These are phyloP conservation scores for Heliconius himera DNA, from an alignment of 1,140 invertebrate species.

Conservation along the genomic window DNA sequence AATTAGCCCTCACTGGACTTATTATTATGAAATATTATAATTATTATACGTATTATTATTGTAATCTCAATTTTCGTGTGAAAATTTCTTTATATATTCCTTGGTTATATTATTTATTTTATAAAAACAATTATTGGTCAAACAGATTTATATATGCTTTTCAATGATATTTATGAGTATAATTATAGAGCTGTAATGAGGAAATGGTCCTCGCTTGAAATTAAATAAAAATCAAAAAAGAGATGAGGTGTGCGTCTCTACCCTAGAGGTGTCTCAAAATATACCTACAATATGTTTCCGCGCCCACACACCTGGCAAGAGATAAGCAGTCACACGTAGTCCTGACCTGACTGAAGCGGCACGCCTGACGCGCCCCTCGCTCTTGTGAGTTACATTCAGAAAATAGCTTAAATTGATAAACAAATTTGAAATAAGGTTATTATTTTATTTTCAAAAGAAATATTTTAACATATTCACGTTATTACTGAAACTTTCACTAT, in stretches of 20 bases:
- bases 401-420: neutral
- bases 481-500: neutral
- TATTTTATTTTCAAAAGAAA: neutral
- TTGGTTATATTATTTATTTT: neutral
- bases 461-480: neutral
- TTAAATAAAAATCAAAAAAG: neutral
- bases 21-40: too few species aligned
- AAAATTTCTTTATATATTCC: neutral
- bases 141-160: too few species aligned
- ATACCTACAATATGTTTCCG: constrained; percentile 59
- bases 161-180: too few species aligned
- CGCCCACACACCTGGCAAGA: constrained; percentile 64
- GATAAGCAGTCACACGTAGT: constrained; percentile 62
- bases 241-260: constrained; percentile 19
- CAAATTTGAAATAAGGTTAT: neutral
- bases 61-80: too few species aligned
- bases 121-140: neutral
- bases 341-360: constrained; percentile 46
- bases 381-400: constrained; percentile 23
- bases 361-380: constrained; percentile 38
- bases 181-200: neutral
- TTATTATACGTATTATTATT: too few species aligned
- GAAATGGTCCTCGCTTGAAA: neutral
- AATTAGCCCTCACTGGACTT: constrained; percentile 36
- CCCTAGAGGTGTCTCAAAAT: constrained; percentile 60